Conservation (phyloP, 1,140 invertebrate genomes). For the Drosophila ficusphila region DNA sequence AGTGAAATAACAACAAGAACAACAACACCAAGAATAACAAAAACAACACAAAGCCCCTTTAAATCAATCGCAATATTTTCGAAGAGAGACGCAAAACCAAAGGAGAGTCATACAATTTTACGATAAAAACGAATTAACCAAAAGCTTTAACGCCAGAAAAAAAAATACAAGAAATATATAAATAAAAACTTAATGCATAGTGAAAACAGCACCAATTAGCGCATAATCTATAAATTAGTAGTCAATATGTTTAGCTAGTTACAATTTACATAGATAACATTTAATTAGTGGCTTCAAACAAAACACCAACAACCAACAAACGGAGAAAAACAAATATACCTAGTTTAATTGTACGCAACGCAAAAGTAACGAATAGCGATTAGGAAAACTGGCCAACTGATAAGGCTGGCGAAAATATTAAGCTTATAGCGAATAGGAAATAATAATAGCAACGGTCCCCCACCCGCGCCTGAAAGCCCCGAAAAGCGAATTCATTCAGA, state of each 20-base stretch:
- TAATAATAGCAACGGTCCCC: slow-evolving; percentile 48
- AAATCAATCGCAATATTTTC: slow-evolving; percentile 74
- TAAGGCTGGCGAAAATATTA: slow-evolving; percentile 55
- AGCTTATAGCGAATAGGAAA: slow-evolving; percentile 70
- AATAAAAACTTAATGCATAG: slow-evolving; percentile 51
- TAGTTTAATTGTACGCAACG: slow-evolving; percentile 57
- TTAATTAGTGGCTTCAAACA: slow-evolving; percentile 76
- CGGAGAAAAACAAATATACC: slow-evolving; percentile 59
- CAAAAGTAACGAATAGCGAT: slow-evolving; percentile 74
- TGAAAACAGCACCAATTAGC: slow-evolving; percentile 77
- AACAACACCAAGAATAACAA: slow-evolving; percentile 43
- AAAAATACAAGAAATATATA: slow-evolving; percentile 65
- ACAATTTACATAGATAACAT: slow-evolving; percentile 56
- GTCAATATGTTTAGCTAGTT: slow-evolving; percentile 78
- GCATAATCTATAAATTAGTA: slow-evolving; percentile 64
- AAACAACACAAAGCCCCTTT: slow-evolving; percentile 27
- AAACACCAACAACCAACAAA: slow-evolving; percentile 71
- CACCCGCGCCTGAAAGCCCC: slow-evolving; percentile 29
- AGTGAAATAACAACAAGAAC: slow-evolving; percentile 70
- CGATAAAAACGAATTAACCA: slow-evolving; percentile 26
- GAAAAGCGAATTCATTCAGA: slow-evolving; percentile 74
- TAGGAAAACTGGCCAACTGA: slow-evolving; percentile 65
- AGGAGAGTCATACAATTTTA: slow-evolving; percentile 13
- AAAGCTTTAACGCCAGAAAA: slow-evolving; percentile 55
- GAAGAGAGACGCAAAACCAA: slow-evolving; percentile 32